Base-by-base conservation (phyloP, 2,888 invertebrate species). In the Drosophila meridiana region DNA sequence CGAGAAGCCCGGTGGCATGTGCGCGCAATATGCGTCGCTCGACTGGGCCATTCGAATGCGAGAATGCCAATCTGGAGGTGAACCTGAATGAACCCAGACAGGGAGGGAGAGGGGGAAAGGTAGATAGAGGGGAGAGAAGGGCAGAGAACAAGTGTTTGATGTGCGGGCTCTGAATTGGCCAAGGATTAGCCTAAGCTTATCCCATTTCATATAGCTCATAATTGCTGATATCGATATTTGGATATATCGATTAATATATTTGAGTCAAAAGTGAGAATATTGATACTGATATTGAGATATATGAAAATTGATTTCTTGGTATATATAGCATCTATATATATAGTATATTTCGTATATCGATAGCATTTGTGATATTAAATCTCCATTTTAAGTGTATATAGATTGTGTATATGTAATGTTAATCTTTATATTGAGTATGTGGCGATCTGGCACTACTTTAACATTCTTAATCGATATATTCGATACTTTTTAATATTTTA, bases 1-100 rank as follows among this genome's bases (percentile, higher is more conserved):
- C 52, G 7, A 72, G 62, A 78, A 74, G 65, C 65, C 62, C 59
- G 43, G 8, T 55, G 56, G 58, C 63, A 66, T 76, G 68, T 64
- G 64, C 40, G 50, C 40, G 47, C 52, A 66, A 63, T 63, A 48
- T 47, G 53, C 55, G n/a, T 36, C 47, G 43, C 47, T 14, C 14
- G 32, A 26, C 13, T 53, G 32, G 50, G 9, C 32, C 66, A 34
- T 34, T 63, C 47, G 47, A 47, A 42, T 63, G n/a, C 38, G 53
- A 26, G 34, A 36, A 30, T 42, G 61, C 9, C 28, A 42, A 61
- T 30, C 42, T 34, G 8, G 11, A 61, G 30, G 13, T 45, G 13
- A 52, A 14, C n/a, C 59, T 36, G 20, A 43, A 14, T 13, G 28
- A 11, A 34, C n/a, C 5, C 9, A n/a, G 13, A n/a, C 13, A 58